Conservation (phyloP, 2,888 invertebrate genomes). For the Drosophila prostipennis region DNA sequence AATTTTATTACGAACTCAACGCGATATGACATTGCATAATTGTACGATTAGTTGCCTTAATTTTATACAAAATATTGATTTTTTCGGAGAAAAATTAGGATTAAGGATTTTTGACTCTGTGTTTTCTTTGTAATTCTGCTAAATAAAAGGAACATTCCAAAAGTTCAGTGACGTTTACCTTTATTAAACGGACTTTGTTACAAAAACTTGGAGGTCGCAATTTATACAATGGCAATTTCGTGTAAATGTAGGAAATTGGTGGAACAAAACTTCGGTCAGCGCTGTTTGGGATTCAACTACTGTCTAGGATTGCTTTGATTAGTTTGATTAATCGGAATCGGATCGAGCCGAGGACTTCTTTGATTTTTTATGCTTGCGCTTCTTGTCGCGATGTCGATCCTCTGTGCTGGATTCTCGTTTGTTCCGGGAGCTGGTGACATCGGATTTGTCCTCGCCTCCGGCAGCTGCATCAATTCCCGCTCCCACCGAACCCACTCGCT, state of each 20-base stretch:
- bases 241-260: conserved; percentile 11
- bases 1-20: too few relatives aligned
- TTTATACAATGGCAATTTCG: conserved; percentile 36
- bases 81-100: too few relatives aligned
- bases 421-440: conserved; percentile 11
- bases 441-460: conserved; percentile 4
- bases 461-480: neutral
- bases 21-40: too few relatives aligned
- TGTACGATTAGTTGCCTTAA: too few relatives aligned
- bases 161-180: conserved; percentile 15
- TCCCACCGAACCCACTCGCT: neutral
- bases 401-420: conserved; percentile 59
- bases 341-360: conserved; percentile 81
- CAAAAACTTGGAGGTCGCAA: conserved; percentile 11
- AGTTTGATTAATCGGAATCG: conserved; percentile 56
- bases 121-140: too few relatives aligned
- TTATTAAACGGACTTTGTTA: conserved; percentile 38
- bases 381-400: conserved; percentile 62
- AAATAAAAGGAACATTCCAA: neutral
- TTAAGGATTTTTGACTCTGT: too few relatives aligned
- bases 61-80: too few relatives aligned
- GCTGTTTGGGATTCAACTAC: conserved; percentile 11
- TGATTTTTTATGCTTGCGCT: conserved; percentile 82
- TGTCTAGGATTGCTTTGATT: conserved; percentile 5
- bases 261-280: conserved; percentile 5